A percentile compares a stretch with the other conserved stretches of the same genome.
Evolutionary conservation across 2,797 vertebrate genomes (phyloP).

Genomic region (Naso thynnoides): DNA sequence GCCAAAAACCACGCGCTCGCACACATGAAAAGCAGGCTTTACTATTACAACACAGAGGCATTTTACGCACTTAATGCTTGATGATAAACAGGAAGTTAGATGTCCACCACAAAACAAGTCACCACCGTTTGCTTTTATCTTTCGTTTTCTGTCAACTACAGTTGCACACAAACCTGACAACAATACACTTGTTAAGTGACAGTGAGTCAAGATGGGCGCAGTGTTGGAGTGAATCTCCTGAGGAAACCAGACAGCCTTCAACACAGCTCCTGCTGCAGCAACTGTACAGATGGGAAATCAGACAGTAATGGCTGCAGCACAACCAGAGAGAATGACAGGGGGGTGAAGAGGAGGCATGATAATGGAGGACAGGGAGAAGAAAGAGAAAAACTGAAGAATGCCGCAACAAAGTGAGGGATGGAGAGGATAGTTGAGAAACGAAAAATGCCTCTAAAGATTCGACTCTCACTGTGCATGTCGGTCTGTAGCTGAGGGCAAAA

Average conservation of each 20-base stretch:
- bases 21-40: conserved; percentile 4
- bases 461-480: conserved; percentile 13
- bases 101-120: conserved; percentile 15
- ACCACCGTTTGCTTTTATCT: neutral
- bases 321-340: neutral
- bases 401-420: conserved; percentile 23
- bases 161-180: conserved; percentile 21
- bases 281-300: neutral
- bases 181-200: conserved; percentile 16
- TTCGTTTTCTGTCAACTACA: neutral
- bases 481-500: neutral
- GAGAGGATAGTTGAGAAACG: conserved; percentile 6
- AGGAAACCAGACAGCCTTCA: conserved; percentile 22
- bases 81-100: conserved; percentile 23
- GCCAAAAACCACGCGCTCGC: conserved; percentile 32
- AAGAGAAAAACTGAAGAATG: neutral
- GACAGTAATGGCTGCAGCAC: conserved; percentile 26
- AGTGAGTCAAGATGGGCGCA: conserved; percentile 2
- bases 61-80: conserved; percentile 12
- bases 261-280: conserved; percentile 16
- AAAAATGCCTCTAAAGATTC: conserved; percentile 17
- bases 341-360: conserved; percentile 22
- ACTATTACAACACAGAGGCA: conserved; percentile 14
- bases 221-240: conserved; percentile 17
- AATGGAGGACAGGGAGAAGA: conserved; percentile 13